Percentiles rank a stretch among this genome's conserved stretches.
Conservation (phyloP, 1,140 invertebrate genomes). For the Calosoma granatense region DNA sequence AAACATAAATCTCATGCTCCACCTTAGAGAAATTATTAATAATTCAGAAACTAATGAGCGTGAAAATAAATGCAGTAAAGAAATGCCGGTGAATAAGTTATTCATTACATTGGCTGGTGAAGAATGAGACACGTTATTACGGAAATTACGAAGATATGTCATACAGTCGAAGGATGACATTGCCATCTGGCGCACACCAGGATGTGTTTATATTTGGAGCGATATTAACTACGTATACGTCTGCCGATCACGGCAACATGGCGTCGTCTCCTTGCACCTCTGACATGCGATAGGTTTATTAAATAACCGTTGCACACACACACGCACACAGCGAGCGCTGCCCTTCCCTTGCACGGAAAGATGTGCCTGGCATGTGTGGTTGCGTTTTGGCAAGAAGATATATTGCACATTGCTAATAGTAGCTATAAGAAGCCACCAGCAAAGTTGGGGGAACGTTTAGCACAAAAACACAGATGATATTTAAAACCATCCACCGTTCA, state of each 20-base stretch:
- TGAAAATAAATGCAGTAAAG: not conserved
- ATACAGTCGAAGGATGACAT: not conserved
- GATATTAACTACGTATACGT: not conserved
- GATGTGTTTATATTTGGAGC: slow-evolving; percentile 1
- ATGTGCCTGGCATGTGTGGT: no score
- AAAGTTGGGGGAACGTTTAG: no score
- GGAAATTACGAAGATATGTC: not conserved
- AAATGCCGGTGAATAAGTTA: not conserved
- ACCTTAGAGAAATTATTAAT: no score
- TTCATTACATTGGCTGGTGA: not conserved
- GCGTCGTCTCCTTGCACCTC: slow-evolving; percentile 2
- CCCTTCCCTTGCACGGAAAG: no score
- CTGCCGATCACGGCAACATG: slow-evolving; percentile 3
- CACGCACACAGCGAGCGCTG: no score
- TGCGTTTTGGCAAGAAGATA: no score
- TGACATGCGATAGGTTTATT: not conserved
- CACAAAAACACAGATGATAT: no score
- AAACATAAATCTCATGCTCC: no score
- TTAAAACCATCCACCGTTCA: no score
- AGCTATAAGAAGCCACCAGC: no score
- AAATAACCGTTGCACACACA: slow-evolving; percentile 2
- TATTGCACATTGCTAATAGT: no score
- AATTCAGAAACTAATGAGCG: not conserved
- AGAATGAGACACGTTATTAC: not conserved
- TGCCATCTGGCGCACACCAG: not conserved